Conservation (phyloP, 1,140 invertebrate genomes). For the Brachionus calyciflorus region DNA sequence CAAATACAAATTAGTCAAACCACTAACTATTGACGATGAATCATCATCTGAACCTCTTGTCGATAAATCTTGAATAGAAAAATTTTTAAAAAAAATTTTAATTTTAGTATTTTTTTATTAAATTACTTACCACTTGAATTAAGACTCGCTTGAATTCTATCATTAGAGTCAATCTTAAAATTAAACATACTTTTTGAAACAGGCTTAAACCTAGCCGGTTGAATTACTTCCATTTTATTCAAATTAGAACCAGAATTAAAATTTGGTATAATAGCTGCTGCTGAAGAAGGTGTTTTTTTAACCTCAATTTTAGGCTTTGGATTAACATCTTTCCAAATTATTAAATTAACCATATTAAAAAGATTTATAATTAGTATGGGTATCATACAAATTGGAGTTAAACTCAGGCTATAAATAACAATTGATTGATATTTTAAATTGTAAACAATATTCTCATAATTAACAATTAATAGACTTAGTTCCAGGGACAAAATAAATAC, state of each 20-base stretch:
- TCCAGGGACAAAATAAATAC: too few relatives aligned
- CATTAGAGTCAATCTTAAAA: too few relatives aligned
- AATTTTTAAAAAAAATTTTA: neutral
- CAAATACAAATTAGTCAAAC: constrained; percentile 20
- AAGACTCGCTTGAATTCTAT: neutral
- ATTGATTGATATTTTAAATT: too few relatives aligned
- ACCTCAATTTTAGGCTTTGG: neutral
- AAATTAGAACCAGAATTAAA: neutral
- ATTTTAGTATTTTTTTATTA: neutral
- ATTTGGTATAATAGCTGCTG: neutral
- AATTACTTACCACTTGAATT: constrained; percentile 10
- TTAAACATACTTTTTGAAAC: neutral
- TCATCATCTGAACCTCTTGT: neutral
- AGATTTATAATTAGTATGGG: too few relatives aligned
- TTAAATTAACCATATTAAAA: too few relatives aligned
- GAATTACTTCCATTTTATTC: neutral
- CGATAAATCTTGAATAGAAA: neutral
- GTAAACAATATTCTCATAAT: too few relatives aligned
- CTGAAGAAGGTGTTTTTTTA: neutral
- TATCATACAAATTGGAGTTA: too few relatives aligned
- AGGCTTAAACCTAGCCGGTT: constrained; percentile 21
- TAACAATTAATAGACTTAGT: too few relatives aligned
- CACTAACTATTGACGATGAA: constrained; percentile 27
- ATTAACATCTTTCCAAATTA: too few relatives aligned
- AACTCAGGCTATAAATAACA: too few relatives aligned